Percentiles rank a stretch among this genome's conserved stretches.
phyloP scores from a whole-genome alignment of 2,797 vertebrate genomes.

The Corythornis leucogaster region DNA sequence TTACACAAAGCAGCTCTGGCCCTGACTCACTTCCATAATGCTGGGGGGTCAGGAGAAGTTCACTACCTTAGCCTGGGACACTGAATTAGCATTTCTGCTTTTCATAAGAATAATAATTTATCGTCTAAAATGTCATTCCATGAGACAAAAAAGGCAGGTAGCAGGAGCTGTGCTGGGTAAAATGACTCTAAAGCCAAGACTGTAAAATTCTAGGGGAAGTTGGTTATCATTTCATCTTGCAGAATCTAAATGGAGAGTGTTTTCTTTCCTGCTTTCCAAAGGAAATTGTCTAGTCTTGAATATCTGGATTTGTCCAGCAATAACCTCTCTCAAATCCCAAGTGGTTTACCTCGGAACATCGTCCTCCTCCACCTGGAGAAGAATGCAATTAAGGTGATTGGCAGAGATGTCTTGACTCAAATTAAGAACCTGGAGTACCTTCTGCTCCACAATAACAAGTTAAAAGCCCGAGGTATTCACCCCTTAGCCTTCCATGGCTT shows the following conservation, averaged over 20 bases:
- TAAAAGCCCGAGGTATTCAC: constrained; percentile 90
- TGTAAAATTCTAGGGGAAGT: neutral
- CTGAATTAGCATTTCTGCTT: constrained; percentile 18
- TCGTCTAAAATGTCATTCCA: neutral
- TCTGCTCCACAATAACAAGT: constrained; percentile 94
- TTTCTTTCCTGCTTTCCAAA: constrained; percentile 60
- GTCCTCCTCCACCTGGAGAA: constrained; percentile 96
- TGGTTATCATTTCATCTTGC: constrained; percentile 3
- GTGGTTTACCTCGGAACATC: constrained; percentile 90
- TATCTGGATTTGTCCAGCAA: constrained; percentile 97
- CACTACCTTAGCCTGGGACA: constrained; percentile 19
- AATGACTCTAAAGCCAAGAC: neutral
- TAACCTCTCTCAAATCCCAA: constrained; percentile 90
- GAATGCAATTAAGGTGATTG: constrained; percentile 89
- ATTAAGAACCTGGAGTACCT: constrained; percentile 94
- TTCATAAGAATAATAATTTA: neutral
- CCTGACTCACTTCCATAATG: constrained; percentile 60
- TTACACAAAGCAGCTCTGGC: constrained; percentile 70
- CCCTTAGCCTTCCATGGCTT: constrained; percentile 91
- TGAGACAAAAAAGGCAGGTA: neutral
- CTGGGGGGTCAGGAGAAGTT: constrained; percentile 61
- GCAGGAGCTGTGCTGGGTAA: neutral
- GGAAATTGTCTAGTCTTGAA: constrained; percentile 90
- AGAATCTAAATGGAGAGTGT: constrained; percentile 24
- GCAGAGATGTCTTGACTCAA: constrained; percentile 85